Conservation (phyloP, 1,140 invertebrate species). For the Calliphora vicina region DNA sequence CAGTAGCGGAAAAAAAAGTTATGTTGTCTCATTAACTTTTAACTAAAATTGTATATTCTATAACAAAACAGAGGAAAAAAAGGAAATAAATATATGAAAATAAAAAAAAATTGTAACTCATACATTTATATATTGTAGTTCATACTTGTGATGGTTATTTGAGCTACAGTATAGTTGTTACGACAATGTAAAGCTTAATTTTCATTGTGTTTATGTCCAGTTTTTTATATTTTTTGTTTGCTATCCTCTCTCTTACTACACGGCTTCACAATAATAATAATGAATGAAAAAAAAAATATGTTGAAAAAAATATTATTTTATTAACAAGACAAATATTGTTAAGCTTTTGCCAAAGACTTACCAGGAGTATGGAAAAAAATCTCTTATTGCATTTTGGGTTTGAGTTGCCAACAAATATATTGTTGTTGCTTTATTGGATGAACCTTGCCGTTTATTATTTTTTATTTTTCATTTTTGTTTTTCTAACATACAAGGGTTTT, state of each 20-base stretch:
- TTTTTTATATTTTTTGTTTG: too few species aligned
- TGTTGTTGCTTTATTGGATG: too few species aligned
- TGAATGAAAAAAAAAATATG: background rate
- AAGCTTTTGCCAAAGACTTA: constrained; percentile 7
- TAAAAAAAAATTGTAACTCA: background rate
- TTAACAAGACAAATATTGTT: constrained; percentile 52
- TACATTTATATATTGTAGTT: too few species aligned
- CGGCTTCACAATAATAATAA: background rate
- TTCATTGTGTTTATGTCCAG: constrained; percentile 13
- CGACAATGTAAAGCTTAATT: constrained; percentile 21
- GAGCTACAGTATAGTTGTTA: background rate
- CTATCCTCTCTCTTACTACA: background rate
- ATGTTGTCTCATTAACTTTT: constrained; percentile 63
- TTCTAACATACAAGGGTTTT: constrained; percentile 17
- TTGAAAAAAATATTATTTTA: background rate
- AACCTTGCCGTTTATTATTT: too few species aligned
- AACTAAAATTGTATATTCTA: constrained; percentile 48
- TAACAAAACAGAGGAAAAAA: background rate
- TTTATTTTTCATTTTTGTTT: constrained; percentile 11
- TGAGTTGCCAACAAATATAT: background rate
- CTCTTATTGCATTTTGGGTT: background rate
- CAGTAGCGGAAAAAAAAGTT: constrained; percentile 42
- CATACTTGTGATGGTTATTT: background rate
- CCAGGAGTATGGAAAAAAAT: background rate
- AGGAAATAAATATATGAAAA: background rate